Evolutionary conservation across 1,140 invertebrate species (phyloP), one percentile per base, ranked within the genome.

Genomic region (Lordiphosa collinella): DNA sequence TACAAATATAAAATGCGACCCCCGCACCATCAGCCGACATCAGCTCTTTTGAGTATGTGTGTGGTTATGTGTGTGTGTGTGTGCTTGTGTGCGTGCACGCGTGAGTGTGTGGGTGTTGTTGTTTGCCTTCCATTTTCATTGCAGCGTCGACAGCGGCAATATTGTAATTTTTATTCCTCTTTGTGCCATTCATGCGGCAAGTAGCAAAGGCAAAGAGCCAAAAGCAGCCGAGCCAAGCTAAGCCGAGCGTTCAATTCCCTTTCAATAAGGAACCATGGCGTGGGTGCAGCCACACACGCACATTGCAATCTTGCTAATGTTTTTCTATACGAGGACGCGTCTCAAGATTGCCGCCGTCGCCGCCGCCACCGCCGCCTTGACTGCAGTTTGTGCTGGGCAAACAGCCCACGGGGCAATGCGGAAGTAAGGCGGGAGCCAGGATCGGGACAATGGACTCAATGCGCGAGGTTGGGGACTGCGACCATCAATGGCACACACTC

Each of bases 231-330:
- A 48, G 49, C 34, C 48, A 55, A 61, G 38, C 32, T 61, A 51
- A 74, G 72, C 49, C 57, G 57, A 82, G 63, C 76, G 80, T 86
- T 85, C 84, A 70, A 85, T 85, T 80, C 62, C 57, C 59, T 68
- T 72, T 86, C 62, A 82, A 85, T 80, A 75, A 54, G 58, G 58
- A 51, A 32, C 32, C 5, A 14, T 10, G 32, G 16, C 41, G 13
- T 25, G 44, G 50, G 59, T 49, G 67, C 67, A 67, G 64, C 76
- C 48, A 53, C 78, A 82, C 79, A 78, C 76, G 71, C 78, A 82
- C 78, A 75, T 86, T 82, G 76, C 82, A 86, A 86, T 86, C 75
- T 85, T 67, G 62, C 78, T 86, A 86, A 86, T 86, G 80, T 86
- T 86, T 86, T 86, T 55, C 60, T 59, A 46, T 48, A 35, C 70